Evolutionary conservation across 2,888 invertebrate genomes (phyloP).

Genomic region (Chorisops tibialis): DNA sequence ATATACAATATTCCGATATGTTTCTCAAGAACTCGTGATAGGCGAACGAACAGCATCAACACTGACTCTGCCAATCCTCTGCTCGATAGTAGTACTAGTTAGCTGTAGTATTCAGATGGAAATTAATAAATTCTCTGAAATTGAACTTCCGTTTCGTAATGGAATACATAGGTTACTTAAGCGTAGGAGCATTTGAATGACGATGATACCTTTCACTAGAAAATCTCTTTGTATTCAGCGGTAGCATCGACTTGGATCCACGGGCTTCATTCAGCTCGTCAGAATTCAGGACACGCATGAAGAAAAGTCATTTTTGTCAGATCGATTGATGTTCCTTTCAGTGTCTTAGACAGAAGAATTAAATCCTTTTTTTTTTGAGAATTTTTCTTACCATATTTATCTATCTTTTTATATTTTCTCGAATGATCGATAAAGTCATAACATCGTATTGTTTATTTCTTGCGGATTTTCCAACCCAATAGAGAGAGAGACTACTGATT

Average conservation of each 20-base stretch:
- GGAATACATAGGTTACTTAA: neutral
- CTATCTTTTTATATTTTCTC: too few relatives aligned
- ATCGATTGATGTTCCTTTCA: neutral
- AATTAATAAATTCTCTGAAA: constrained; percentile 11
- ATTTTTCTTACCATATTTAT: too few relatives aligned
- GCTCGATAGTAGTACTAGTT: neutral
- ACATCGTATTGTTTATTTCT: too few relatives aligned
- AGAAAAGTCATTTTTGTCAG: neutral
- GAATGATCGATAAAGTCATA: too few relatives aligned
- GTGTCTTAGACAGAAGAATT: neutral
- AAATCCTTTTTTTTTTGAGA: neutral
- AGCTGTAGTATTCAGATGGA: constrained; percentile 1
- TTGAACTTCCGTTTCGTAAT: constrained; percentile 14
- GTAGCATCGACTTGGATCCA: neutral
- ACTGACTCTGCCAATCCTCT: neutral
- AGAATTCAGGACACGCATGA: neutral
- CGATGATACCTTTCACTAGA: neutral
- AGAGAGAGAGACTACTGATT: constrained; percentile 14
- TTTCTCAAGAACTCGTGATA: neutral
- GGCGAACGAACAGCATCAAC: neutral
- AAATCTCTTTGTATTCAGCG: neutral
- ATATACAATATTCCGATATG: neutral
- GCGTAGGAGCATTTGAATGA: neutral
- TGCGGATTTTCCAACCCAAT: too few relatives aligned
- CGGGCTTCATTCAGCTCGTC: neutral